Conservation (phyloP, 2,113 vertebrate species). For the Recurvirostra avosetta region DNA sequence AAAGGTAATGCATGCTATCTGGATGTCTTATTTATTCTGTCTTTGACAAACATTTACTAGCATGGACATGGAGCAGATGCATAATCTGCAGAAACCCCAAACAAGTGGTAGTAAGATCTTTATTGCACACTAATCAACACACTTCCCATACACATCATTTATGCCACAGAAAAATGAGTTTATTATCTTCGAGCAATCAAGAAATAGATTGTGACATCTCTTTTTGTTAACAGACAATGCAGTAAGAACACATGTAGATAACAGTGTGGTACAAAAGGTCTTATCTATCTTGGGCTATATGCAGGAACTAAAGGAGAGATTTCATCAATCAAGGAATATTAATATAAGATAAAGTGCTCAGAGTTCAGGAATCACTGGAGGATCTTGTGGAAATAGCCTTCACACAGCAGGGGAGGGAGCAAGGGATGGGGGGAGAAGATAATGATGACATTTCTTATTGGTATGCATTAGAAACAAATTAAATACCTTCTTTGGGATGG, state of each 20-base stretch:
- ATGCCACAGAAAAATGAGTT: not conserved
- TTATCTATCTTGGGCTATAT: not conserved
- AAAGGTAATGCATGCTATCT: not conserved
- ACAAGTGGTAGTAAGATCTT: not conserved
- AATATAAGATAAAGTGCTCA: not conserved
- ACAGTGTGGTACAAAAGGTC: not conserved
- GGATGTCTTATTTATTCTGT: too few relatives aligned
- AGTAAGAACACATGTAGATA: not conserved
- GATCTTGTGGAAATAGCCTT: not conserved
- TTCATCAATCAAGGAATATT: not conserved
- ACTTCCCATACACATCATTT: not conserved
- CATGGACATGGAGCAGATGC: not conserved
- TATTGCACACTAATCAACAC: not conserved
- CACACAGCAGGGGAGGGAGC: not conserved
- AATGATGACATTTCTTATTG: not conserved
- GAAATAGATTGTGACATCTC: not conserved
- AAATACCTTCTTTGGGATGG: constrained; percentile 94
- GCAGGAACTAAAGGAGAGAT: not conserved
- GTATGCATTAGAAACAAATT: not conserved
- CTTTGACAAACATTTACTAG: not conserved
- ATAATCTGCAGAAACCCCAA: not conserved
- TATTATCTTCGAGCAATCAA: not conserved
- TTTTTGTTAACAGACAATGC: not conserved
- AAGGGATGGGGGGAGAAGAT: not conserved
- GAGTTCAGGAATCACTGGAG: not conserved